Evolutionary conservation across 2,797 vertebrate genomes (phyloP).

Genomic region (Halcyon smyrnensis): DNA sequence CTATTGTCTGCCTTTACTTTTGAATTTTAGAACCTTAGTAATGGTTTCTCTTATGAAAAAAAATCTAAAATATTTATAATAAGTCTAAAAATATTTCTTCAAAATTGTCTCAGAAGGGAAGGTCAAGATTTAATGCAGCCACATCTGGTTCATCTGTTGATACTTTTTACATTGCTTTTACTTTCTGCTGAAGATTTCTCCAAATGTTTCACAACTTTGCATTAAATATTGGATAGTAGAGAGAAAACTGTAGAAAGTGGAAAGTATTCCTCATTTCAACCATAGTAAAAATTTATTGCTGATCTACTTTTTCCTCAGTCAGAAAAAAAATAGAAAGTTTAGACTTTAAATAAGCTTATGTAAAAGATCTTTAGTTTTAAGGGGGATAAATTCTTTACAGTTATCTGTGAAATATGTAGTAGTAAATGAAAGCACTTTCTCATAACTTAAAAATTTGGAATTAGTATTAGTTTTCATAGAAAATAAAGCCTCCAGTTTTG

Average conservation of each 20-base stretch:
- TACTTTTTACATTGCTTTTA: background rate
- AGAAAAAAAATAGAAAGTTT: background rate
- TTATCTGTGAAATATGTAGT: background rate
- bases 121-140: background rate
- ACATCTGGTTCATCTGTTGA: background rate
- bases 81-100: background rate
- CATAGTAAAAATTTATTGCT: background rate
- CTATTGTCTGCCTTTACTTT: background rate
- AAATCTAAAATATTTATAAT: background rate
- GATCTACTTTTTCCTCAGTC: background rate
- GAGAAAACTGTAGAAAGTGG: background rate
- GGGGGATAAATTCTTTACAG: background rate
- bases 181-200: background rate
- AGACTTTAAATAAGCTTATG: background rate
- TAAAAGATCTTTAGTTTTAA: background rate
- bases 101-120: background rate
- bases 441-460: background rate
- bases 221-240: background rate
- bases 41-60: background rate
- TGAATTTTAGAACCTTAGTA: background rate
- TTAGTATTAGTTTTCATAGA: background rate
- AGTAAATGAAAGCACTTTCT: background rate
- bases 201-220: background rate
- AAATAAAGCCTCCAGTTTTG: background rate
- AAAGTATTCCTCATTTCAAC: background rate